Percentiles rank a stretch among this genome's conserved stretches.
These are phyloP conservation scores for Pogonomyrmex californicus DNA, from an alignment of 1,140 invertebrate genomes.

Conservation along the genomic window DNA sequence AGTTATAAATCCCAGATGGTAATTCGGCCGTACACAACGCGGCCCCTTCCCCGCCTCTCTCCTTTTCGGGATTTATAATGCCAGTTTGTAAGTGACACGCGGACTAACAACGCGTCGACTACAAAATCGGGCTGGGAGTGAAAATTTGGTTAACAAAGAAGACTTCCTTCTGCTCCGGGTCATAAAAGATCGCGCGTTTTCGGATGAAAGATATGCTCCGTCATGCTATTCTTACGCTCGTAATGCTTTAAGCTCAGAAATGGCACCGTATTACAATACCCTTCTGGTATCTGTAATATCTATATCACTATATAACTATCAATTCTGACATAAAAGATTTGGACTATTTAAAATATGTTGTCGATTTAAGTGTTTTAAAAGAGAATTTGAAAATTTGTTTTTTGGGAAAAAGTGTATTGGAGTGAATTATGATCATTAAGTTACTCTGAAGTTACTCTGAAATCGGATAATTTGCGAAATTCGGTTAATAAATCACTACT, in stretches of 20 bases:
- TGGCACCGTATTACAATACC: conserved; percentile 13
- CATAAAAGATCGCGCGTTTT: conserved; percentile 60
- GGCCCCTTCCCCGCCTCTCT: conserved; percentile 48
- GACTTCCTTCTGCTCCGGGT: conserved; percentile 34
- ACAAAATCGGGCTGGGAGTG: conserved; percentile 55
- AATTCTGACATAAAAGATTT: conserved; percentile 1
- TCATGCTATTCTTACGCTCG: conserved; percentile 23
- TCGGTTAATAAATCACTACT: background rate
- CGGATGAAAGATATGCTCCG: conserved; percentile 40
- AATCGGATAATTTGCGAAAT: background rate
- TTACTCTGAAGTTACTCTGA: background rate
- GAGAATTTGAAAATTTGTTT: background rate
- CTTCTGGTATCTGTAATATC: conserved; percentile 25
- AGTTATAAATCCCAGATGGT: conserved; percentile 80
- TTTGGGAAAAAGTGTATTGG: background rate
- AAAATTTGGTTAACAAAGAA: conserved; percentile 64
- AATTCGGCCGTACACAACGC: conserved; percentile 77
- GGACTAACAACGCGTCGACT: conserved; percentile 55
- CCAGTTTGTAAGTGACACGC: conserved; percentile 77
- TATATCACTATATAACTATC: conserved; percentile 15
- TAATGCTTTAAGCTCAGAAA: conserved; percentile 41
- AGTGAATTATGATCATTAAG: background rate
- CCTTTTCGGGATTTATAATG: conserved; percentile 76
- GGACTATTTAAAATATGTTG: background rate
- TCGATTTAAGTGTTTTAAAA: background rate